Evolutionary conservation across 2,888 invertebrate species (phyloP).

Genomic region (Leptopilina myrica): DNA sequence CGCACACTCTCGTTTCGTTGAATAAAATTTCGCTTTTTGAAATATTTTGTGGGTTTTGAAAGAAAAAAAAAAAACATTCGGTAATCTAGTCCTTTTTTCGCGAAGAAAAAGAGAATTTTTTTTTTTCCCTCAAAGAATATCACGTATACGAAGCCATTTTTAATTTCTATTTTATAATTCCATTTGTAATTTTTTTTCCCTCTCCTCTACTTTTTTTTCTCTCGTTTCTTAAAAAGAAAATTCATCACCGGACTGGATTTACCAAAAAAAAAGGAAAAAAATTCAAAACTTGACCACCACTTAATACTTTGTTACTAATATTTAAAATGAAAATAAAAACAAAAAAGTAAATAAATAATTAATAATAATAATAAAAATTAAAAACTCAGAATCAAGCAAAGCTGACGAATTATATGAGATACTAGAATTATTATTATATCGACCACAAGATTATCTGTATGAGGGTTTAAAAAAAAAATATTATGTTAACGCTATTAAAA

Average conservation of each 20-base stretch:
- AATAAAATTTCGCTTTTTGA: constrained; percentile 2
- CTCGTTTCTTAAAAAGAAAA: no score
- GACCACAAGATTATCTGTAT: constrained; percentile 30
- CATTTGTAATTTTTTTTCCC: neutral
- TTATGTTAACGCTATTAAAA: constrained; percentile 49
- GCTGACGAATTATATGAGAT: constrained; percentile 52
- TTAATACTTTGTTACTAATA: constrained; percentile 68
- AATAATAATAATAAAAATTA: constrained; percentile 52
- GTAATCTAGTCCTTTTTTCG: constrained; percentile 24
- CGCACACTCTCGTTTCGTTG: neutral
- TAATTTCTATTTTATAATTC: neutral
- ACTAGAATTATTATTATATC: constrained; percentile 35
- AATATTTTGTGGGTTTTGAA: constrained; percentile 43
- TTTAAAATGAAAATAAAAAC: constrained; percentile 46
- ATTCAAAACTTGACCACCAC: constrained; percentile 51
- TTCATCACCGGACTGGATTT: neutral
- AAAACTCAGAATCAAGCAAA: constrained; percentile 62
- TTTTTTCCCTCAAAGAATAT: neutral
- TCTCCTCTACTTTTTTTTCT: neutral
- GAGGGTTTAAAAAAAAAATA: constrained; percentile 31
- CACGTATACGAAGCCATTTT: neutral
- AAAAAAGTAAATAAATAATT: constrained; percentile 37
- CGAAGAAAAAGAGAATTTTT: neutral
- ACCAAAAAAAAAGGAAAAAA: constrained; percentile 15
- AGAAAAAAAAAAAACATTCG: neutral